Conservation (phyloP, 37 sponge, comb jelly and placozoan genomes). For the Theonella swinhoei region DNA sequence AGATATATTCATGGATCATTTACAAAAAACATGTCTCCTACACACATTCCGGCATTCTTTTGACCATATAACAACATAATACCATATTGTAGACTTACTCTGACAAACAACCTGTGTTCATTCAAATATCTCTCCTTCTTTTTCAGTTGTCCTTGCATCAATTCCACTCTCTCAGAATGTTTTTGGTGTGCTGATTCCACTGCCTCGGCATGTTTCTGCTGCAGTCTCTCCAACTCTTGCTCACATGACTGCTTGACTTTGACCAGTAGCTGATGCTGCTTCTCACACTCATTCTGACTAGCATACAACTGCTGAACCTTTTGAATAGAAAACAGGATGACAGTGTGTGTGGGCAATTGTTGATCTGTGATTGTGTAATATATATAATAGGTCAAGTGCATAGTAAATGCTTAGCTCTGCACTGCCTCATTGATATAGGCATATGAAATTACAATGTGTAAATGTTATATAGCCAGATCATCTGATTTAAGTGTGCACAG, state of each 20-base stretch:
- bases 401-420: too few relatives aligned
- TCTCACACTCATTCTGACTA: conserved; percentile 10
- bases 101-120: neutral
- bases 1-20: too few relatives aligned
- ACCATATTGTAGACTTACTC: too few relatives aligned
- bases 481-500: too few relatives aligned
- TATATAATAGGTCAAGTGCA: too few relatives aligned
- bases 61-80: too few relatives aligned
- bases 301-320: conserved; percentile 12
- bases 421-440: too few relatives aligned
- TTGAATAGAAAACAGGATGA: neutral
- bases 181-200: neutral
- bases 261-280: neutral
- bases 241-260: neutral
- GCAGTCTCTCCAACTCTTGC: neutral
- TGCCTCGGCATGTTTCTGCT: neutral
- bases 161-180: neutral
- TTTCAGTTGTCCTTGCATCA: neutral
- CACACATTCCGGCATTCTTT: too few relatives aligned
- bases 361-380: too few relatives aligned
- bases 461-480: too few relatives aligned
- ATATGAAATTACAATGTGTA: too few relatives aligned
- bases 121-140: neutral
- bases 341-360: too few relatives aligned
- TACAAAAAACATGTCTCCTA: neutral